Evolutionary conservation across 2,797 vertebrate species (phyloP), one percentile per base, ranked within the genome.

Genomic region (Meriones psammophilus): DNA sequence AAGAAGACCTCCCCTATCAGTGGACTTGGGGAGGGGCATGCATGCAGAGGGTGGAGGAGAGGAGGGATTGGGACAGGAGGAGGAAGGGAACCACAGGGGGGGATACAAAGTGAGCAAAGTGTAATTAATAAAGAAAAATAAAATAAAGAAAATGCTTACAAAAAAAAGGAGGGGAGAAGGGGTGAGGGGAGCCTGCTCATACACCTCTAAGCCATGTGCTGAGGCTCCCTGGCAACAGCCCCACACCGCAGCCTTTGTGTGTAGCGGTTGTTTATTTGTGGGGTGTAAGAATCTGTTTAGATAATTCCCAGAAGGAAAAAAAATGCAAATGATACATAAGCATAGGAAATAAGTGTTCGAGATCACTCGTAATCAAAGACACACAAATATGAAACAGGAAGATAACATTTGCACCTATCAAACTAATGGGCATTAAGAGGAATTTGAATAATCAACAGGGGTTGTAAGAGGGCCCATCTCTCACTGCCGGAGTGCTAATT

Each of bases 301-400:
- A 91, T 42, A 92, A 94, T 93, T 96, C 88, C 94, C 93, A 89
- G 58, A 83, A 95, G 78, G 36, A 88, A 36, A 88, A 97, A 97
- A 84, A 85, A 94, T 80, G 91, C 91, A 97, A 97, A 95, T 84
- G 58, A 56, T n/a, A 93, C 58, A 30, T 64, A 94, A 97, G 95
- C 88, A 71, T 76, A 78, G 39, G 92, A 97, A 94, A 96, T 94
- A 95, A 95, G 86, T 90, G 93, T 90, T 95, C 36, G 0, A 62
- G 73, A 92, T 93, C 92, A 71, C 74, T 90, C 83, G 54, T 86
- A 97, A 96, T 97, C 97, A 97, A 96, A 96, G 89, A 96, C 94
- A 92, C 79, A 81, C 94, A 96, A 94, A 96, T 88, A 86, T 5
- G 86, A 95, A 91, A 85, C 94, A 95, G 89, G 30, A 83, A 89